Evolutionary conservation across 2,888 invertebrate genomes (phyloP), one percentile per base, ranked within the genome.

Genomic region (Agrochola litura): DNA sequence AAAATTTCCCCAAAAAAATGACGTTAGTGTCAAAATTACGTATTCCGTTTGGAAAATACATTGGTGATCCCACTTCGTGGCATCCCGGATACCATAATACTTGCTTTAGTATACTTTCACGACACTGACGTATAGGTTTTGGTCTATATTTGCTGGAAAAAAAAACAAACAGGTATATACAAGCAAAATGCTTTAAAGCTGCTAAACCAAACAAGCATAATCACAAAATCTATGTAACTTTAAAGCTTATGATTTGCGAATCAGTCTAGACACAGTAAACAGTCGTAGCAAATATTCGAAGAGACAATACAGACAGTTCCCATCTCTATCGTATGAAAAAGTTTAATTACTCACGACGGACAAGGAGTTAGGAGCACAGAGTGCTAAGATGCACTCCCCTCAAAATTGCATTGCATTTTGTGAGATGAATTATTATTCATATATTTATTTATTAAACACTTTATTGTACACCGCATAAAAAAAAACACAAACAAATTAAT

Each of bases 281-380:
- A 82, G 52, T 19, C 30, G 37, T 1, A 64, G 74, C 75, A 84
- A 81, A 81, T 73, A 81, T 73, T 64, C 66, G 64, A 70, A 75
- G 66, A 60, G 54, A 77, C 65, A 81, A 71, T 58, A 76, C 63
- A 70, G 43, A 61, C 61, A 63, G 66, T 54, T 70, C 41, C 22
- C 30, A 73, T 77, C 61, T 77, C 69, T 73, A 49, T 60, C n/a
- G 25, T 66, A 74, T 75, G 64, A 81, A 84, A 82, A 73, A 73
- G 64, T 84, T 84, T 84, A 84, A 84, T 84, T 84, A 77, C 81
- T 72, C 66, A 74, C 61, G 58, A 56, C 2, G 6, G 49, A 1
- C 73, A 71, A 10, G 22, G 73, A 74, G 56, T 60, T 56, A 25
- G 8, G 4, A 16, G 22, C 43, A 37, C 61, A 67, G 70, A 83